These are phyloP conservation scores for Zele albiditarsus DNA, from an alignment of 2,888 invertebrate genomes.

Conservation along the genomic window DNA sequence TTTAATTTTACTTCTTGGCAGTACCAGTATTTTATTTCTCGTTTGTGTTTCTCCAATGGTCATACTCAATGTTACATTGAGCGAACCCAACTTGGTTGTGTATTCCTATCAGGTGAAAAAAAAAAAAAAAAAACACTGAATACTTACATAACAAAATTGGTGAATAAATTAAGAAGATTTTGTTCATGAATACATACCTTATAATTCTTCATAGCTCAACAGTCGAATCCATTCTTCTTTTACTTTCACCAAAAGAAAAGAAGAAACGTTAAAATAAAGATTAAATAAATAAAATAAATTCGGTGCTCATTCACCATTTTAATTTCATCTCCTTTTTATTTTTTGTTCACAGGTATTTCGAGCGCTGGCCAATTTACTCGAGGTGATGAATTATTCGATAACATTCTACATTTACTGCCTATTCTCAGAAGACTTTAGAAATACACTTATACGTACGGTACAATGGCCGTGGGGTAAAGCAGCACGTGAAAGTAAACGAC, in stretches of 20 bases:
- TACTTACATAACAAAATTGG: slow-evolving; percentile 10
- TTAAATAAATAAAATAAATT: neutral
- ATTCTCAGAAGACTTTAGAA: slow-evolving; percentile 85
- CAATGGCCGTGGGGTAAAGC: slow-evolving; percentile 75
- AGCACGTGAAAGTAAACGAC: slow-evolving; percentile 48
- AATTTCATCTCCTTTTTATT: neutral
- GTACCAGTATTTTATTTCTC: slow-evolving; percentile 80
- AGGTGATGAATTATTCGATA: slow-evolving; percentile 84
- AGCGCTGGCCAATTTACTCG: slow-evolving; percentile 82
- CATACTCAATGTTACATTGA: slow-evolving; percentile 80
- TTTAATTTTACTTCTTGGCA: slow-evolving; percentile 79
- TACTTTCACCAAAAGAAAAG: neutral
- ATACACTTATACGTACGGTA: slow-evolving; percentile 79
- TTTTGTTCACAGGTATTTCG: slow-evolving; percentile 76
- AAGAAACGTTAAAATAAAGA: neutral
- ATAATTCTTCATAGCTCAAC: no score
- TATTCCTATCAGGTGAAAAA: slow-evolving; percentile 78
- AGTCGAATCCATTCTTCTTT: no score
- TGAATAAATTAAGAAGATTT: neutral
- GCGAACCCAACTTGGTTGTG: slow-evolving; percentile 77
- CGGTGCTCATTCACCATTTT: neutral
- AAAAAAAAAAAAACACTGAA: slow-evolving; percentile 10
- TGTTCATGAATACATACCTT: neutral
- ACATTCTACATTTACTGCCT: slow-evolving; percentile 87
- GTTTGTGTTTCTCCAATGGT: slow-evolving; percentile 84